Percentiles rank a stretch among this genome's conserved stretches.
phyloP scores from a whole-genome alignment of 2,113 vertebrate species.

The Delphinus delphis region DNA sequence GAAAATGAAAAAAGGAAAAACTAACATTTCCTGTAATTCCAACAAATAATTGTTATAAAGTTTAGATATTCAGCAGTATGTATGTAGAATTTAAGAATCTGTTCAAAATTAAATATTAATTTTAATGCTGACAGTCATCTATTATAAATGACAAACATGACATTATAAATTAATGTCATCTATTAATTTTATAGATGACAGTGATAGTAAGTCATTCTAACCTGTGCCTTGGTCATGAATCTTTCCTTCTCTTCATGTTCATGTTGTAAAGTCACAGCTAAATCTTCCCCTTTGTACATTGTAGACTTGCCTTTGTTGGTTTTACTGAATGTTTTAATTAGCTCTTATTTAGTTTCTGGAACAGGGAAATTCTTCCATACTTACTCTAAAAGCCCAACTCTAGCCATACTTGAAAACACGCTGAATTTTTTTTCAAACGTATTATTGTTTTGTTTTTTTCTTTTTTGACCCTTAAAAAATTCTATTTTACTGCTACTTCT shows the following conservation, averaged over 20 bases:
- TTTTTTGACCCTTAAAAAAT: neutral
- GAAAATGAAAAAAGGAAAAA: constrained; percentile 13
- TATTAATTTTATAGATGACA: constrained; percentile 77
- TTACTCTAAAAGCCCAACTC: neutral
- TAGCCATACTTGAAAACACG: neutral
- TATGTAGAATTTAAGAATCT: constrained; percentile 91
- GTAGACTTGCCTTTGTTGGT: neutral
- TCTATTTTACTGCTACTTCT: neutral
- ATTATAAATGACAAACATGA: too few species aligned
- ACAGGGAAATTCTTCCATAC: neutral
- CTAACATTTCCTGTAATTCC: neutral
- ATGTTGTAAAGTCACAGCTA: neutral
- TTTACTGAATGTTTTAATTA: neutral
- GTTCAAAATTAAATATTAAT: constrained; percentile 85
- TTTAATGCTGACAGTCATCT: constrained; percentile 72
- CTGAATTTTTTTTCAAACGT: neutral
- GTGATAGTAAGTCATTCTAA: neutral
- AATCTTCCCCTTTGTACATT: neutral
- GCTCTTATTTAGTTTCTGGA: neutral
- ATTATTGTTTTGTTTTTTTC: neutral
- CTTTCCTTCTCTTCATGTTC: neutral
- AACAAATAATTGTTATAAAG: constrained; percentile 30
- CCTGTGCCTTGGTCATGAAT: neutral
- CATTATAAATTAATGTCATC: too few species aligned
- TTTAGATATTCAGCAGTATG: constrained; percentile 87